Percentiles rank a stretch among this genome's conserved stretches.
Evolutionary conservation across 1,140 invertebrate species (phyloP).

Genomic region (Ephestia elutella): DNA sequence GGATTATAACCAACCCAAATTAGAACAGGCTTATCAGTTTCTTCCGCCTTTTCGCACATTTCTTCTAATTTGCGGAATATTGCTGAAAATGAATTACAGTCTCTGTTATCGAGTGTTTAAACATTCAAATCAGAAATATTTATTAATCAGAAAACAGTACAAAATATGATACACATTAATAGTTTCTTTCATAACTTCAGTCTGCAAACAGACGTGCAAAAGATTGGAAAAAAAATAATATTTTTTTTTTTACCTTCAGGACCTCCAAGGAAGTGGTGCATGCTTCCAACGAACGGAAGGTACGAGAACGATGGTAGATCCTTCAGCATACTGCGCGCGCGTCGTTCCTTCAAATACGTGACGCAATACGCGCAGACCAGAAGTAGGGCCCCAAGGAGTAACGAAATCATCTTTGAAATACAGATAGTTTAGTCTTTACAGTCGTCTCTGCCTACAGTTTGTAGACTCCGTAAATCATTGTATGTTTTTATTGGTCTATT

Average conservation of each 20-base stretch:
- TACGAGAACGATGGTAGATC: slow-evolving; percentile 15
- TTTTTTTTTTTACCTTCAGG: slow-evolving; percentile 6
- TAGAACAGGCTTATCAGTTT: no score
- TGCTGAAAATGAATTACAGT: neutral
- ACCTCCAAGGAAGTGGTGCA: slow-evolving; percentile 20
- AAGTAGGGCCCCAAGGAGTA: neutral
- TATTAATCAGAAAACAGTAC: no score
- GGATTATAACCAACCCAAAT: no score
- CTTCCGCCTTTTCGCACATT: no score
- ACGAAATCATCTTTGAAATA: neutral
- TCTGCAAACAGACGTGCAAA: no score
- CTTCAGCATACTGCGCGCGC: slow-evolving; percentile 13
- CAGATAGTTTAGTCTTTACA: slow-evolving; percentile 13
- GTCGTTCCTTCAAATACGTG: slow-evolving; percentile 11
- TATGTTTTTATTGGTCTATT: neutral
- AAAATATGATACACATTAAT: no score
- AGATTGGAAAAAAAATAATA: no score
- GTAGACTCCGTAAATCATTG: neutral
- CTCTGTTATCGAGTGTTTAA: no score
- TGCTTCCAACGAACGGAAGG: slow-evolving; percentile 28
- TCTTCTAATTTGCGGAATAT: no score
- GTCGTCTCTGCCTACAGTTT: slow-evolving; percentile 9
- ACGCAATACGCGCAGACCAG: slow-evolving; percentile 11
- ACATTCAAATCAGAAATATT: no score
- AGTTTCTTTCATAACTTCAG: no score